Base-by-base conservation (phyloP, 35 echinoderm and acorn worm species). In the Acanthaster planci region DNA sequence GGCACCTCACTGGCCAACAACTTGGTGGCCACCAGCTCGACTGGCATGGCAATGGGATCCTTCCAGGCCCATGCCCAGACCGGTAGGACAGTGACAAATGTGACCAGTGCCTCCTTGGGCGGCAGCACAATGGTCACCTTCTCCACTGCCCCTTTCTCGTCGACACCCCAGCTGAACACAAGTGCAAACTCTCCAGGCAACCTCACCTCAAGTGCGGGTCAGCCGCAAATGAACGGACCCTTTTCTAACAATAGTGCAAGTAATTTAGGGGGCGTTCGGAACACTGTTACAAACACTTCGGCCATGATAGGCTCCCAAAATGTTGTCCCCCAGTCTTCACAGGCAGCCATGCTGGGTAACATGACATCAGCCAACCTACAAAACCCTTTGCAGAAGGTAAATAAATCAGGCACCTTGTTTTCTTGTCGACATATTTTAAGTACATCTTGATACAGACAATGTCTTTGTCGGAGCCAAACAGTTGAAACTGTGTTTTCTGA, bases 211-310 rank as follows among this genome's bases (percentile, higher is more conserved):
- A 72, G 64, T 72, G 64, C 64, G 14, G 85, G 81, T 76, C 86
- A 89, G 40, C 37, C 56, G 31, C 78, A 89, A 80, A 89, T 93
- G 76, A 93, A 93, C 47, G 91, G 91, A 82, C 86, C 86, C n/a
- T 81, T 40, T 60, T 72, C 64, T 72, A 72, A 27, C 22, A 72
- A 72, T 72, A 72, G 64, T 72, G 64, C 64, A 72, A 72, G 30
- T 72, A 72, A 72, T 29, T 72, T 34, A 72, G 34, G 22, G 64
- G 64, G 64, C 23, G 64, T 72, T 72, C 64, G 64, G 64, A 72
- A 72, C 64, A 72, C 64, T 72, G 64, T 72, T 10, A 72, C 64
- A 72, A 72, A 72, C 23, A 72, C 19, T 29, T 26, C 64, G 40
- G 86, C 72, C 78, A 88, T 88, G 54, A 60, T 14, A 2, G 34